Evolutionary conservation across 2,888 invertebrate genomes (phyloP).

Genomic region (Isoperla grammatica): DNA sequence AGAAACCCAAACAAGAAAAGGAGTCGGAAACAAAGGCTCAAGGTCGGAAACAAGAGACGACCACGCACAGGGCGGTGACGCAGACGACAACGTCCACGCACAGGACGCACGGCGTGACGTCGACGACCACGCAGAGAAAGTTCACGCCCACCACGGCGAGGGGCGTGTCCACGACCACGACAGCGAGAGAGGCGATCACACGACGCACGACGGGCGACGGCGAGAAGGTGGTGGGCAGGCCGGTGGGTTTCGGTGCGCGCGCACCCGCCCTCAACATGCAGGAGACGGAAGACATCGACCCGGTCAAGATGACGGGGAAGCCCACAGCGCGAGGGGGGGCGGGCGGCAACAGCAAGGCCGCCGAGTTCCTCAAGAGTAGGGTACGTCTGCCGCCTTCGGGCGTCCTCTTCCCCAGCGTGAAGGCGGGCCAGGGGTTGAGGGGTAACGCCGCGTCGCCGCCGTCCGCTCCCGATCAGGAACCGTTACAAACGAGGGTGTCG

Average conservation of each 20-base stretch:
- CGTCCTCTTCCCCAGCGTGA: constrained; percentile 11
- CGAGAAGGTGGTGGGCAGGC: not conserved
- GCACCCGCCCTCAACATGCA: constrained; percentile 17
- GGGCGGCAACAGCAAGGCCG: constrained; percentile 10
- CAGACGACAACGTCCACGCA: not conserved
- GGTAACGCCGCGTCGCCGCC: not conserved
- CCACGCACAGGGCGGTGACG: not conserved
- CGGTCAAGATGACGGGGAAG: constrained; percentile 16
- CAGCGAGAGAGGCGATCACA: not conserved
- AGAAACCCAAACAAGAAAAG: not conserved
- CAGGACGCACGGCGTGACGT: too few relatives aligned
- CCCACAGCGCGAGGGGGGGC: not conserved
- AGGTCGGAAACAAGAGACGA: not conserved
- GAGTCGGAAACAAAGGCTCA: not conserved
- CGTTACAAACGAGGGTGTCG: not conserved
- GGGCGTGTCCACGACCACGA: not conserved
- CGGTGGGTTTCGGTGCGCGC: not conserved
- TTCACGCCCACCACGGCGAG: not conserved
- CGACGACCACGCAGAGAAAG: not conserved
- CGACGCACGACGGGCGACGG: too few relatives aligned
- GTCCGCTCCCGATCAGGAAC: constrained; percentile 17
- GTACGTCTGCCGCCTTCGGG: constrained; percentile 8
- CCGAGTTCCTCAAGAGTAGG: constrained; percentile 9
- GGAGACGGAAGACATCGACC: constrained; percentile 23
- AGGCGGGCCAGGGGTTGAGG: constrained; percentile 7